These are phyloP conservation scores for Microtus ochrogaster DNA, from an alignment of 2,113 vertebrate genomes.

Conservation along the genomic window DNA sequence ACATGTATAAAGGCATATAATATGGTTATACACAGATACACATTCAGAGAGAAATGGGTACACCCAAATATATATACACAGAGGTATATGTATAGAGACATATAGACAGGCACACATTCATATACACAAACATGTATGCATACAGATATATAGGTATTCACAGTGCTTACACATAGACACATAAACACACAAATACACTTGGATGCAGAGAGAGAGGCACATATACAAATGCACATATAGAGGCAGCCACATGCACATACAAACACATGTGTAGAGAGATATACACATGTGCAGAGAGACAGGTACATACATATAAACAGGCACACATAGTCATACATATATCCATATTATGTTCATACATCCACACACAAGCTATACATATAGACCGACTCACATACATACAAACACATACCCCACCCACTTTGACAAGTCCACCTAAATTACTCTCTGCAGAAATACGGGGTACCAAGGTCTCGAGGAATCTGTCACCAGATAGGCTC, in stretches of 20 bases:
- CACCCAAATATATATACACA: background rate
- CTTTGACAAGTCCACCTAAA: no score
- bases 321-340: background rate
- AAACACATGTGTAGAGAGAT: background rate
- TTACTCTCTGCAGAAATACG: background rate
- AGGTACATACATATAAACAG: background rate
- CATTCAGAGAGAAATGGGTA: background rate
- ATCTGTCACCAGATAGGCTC: background rate
- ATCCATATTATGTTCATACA: background rate
- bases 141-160: background rate
- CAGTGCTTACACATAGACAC: background rate
- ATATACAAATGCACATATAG: background rate
- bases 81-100: background rate
- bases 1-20: background rate
- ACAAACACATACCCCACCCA: no score
- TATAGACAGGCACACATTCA: background rate
- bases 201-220: background rate
- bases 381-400: background rate
- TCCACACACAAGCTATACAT: no score
- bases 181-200: background rate
- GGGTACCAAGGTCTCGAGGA: background rate
- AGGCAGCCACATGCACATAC: background rate
- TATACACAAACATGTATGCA: background rate
- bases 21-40: background rate
- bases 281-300: background rate